Base-by-base conservation (phyloP, 2,113 vertebrate species). In the Lamprotornis superbus region DNA sequence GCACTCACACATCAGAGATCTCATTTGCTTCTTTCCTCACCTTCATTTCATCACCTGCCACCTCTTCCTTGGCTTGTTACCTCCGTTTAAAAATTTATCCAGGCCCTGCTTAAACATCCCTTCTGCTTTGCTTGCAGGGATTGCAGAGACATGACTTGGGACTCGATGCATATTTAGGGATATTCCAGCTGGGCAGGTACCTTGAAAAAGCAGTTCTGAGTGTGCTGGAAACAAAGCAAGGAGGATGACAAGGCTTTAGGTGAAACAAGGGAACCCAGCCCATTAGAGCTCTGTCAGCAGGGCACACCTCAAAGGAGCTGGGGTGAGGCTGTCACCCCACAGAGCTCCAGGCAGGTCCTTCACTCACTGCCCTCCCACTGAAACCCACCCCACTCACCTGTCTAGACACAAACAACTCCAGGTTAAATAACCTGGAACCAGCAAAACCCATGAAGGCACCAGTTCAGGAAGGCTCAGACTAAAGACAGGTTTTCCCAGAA, bases 201-300 rank as follows among this genome's bases (percentile, higher is more conserved):
- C 89, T 91, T 50, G 89, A 84, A 63, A 90, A 87, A 69, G 88
- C 92, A 88, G 81, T n/a, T 93, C 74, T 85, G 89, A 91, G 91
- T 12, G 42, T 91, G 91, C 5, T 87, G 89, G 77, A 59, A 93
- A 75, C 0, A 15, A 89, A 91, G 27, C 55, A 42, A 77, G 82
- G 57, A 84, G 74, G 67, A 88, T 83, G 90, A 87, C 82, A 89
- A 59, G 39, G 92, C 71, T 53, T 3, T 19, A 63, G 83, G 16
- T 17, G 79, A 71, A 83, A 61, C 8, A 4, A 28, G 17, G 2
- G n/a, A 70, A 33, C 20, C n/a, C 86, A 93, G 87, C 80, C 83
- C 94, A 70, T 12, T 0, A 20, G 50, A 28, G 67, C 60, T 83
- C 70, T 87, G 89, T 47, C 88, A 85, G 33, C 86, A 92, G 7